A percentile compares a stretch with the other conserved stretches of the same genome.
These are phyloP conservation scores for Plecotus auritus DNA, from an alignment of 2,113 vertebrate genomes.

Conservation along the genomic window DNA sequence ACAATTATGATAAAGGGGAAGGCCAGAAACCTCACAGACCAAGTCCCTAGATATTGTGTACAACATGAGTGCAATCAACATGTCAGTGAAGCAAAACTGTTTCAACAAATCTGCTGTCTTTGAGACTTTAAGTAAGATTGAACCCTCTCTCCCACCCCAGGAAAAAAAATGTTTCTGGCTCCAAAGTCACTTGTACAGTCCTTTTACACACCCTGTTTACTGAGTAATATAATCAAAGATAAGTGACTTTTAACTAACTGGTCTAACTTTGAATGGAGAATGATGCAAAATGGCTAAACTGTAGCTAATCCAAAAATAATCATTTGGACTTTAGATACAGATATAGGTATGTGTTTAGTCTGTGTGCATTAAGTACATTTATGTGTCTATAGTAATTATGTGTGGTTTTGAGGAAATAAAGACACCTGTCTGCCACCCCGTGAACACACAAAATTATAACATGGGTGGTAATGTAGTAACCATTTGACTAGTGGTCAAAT, in stretches of 20 bases:
- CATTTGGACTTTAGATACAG: not conserved
- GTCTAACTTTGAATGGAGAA: not conserved
- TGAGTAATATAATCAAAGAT: not conserved
- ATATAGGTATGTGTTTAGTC: not conserved
- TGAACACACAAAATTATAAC: not conserved
- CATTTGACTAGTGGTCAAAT: not conserved
- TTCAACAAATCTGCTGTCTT: not conserved
- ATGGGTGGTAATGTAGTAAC: not conserved
- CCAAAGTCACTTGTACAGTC: not conserved
- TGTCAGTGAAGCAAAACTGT: not conserved
- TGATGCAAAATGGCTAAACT: not conserved
- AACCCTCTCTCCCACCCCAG: not conserved
- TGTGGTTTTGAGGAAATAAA: not conserved
- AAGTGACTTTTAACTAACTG: not conserved
- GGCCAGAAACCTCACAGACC: conserved; percentile 64
- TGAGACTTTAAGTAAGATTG: conserved; percentile 15
- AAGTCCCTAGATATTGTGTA: conserved; percentile 26
- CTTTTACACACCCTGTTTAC: not conserved
- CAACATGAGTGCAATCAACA: conserved; percentile 41
- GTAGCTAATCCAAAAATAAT: not conserved
- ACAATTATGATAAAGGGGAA: conserved; percentile 83
- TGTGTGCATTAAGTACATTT: not conserved
- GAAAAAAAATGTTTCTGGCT: not conserved
- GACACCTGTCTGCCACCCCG: not conserved
- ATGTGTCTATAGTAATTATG: not conserved